A percentile compares a stretch with the other conserved stretches of the same genome.
Conservation (phyloP, 2,797 vertebrate species). For the Anomalospiza imberbis region DNA sequence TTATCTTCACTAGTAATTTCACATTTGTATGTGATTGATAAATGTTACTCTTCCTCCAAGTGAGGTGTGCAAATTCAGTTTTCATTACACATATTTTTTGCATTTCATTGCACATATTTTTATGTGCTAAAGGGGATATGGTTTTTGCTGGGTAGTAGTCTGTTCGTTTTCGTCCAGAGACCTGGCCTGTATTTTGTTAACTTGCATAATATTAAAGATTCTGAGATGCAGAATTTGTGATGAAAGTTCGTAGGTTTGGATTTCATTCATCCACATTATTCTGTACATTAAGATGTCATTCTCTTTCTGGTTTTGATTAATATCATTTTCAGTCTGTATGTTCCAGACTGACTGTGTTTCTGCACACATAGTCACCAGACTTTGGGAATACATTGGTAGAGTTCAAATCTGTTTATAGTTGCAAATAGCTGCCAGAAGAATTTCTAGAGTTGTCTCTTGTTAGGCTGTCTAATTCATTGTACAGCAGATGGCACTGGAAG, state of each 20-base stretch:
- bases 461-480: background rate
- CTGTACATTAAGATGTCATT: background rate
- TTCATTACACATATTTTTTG: background rate
- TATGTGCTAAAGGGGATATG: background rate
- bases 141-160: background rate
- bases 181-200: background rate
- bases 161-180: background rate
- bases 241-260: background rate
- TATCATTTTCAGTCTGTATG: background rate
- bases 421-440: background rate
- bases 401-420: background rate
- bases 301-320: background rate
- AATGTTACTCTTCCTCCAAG: background rate
- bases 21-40: background rate
- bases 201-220: background rate
- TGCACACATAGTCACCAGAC: background rate
- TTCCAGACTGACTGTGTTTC: background rate
- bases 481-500: constrained; percentile 52
- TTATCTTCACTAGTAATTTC: background rate
- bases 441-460: background rate
- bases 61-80: background rate
- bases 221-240: background rate
- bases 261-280: background rate
- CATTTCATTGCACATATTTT: background rate
- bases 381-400: background rate